Evolutionary conservation across 2,113 vertebrate species (phyloP).

Genomic region (Rhinoptilus africanus): DNA sequence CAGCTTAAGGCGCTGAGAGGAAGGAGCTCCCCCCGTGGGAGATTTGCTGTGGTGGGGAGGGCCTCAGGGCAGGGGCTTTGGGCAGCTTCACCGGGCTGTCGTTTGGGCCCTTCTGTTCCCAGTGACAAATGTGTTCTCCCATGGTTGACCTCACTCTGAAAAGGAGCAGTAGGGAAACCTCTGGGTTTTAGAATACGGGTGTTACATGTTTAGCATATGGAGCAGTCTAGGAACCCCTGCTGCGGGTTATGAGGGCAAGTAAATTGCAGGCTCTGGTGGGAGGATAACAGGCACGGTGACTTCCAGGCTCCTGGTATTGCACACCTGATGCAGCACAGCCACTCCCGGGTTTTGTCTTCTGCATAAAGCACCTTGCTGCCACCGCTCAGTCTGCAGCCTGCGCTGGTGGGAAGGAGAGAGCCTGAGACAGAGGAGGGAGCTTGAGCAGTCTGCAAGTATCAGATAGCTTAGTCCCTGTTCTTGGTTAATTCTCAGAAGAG

Average conservation of each 20-base stretch:
- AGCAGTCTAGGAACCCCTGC: not conserved
- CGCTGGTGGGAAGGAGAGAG: not conserved
- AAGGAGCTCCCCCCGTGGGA: rapidly evolving
- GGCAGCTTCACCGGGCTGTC: not conserved
- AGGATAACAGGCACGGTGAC: not conserved
- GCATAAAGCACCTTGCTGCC: not conserved
- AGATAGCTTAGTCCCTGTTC: not conserved
- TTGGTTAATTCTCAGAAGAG: not conserved
- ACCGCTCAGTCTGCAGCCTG: not conserved
- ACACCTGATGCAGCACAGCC: rapidly evolving
- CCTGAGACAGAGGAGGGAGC: not conserved
- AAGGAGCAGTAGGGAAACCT: not conserved
- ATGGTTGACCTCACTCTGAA: not conserved
- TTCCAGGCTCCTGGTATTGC: not conserved
- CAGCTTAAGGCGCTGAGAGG: not conserved
- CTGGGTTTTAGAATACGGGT: rapidly evolving
- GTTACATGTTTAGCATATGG: not conserved
- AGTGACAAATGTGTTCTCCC: not conserved
- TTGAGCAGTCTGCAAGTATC: not conserved
- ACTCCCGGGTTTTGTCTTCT: not conserved
- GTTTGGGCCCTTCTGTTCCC: not conserved
- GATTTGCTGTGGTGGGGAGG: not conserved
- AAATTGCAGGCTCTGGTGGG: rapidly evolving
- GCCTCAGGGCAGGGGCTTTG: not conserved
- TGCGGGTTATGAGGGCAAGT: not conserved